Conservation (phyloP, 2,888 invertebrate genomes). For the Arctia plantaginis region DNA sequence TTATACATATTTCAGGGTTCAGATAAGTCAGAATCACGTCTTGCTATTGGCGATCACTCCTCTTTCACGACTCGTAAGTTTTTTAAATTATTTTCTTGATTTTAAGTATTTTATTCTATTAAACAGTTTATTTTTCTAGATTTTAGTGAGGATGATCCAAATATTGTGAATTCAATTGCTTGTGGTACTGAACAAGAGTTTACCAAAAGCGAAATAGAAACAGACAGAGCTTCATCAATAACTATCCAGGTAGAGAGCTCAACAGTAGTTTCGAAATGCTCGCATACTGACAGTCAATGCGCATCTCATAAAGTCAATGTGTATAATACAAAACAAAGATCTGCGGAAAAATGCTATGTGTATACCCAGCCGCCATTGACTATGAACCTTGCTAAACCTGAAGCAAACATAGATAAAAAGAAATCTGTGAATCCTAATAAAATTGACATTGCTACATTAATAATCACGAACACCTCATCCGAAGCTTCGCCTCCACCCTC, state of each 20-base stretch:
- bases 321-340: slow-evolving; percentile 59
- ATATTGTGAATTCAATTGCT: slow-evolving; percentile 55
- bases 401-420: slow-evolving; percentile 58
- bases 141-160: slow-evolving; percentile 63
- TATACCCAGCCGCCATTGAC: slow-evolving; percentile 67
- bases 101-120: neutral
- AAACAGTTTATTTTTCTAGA: slow-evolving; percentile 54
- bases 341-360: slow-evolving; percentile 72
- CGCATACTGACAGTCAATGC: slow-evolving; percentile 47
- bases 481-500: slow-evolving; percentile 57
- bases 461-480: slow-evolving; percentile 66
- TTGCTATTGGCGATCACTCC: slow-evolving; percentile 78
- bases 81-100: neutral
- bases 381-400: slow-evolving; percentile 69
- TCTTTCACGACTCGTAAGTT: slow-evolving; percentile 73
- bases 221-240: slow-evolving; percentile 56
- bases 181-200: slow-evolving; percentile 53
- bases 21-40: slow-evolving; percentile 69
- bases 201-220: slow-evolving; percentile 53
- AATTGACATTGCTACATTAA: slow-evolving; percentile 69
- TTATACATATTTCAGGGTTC: slow-evolving; percentile 64
- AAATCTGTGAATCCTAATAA: slow-evolving; percentile 54
- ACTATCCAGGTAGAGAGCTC: slow-evolving; percentile 60
- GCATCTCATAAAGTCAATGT: slow-evolving; percentile 48
- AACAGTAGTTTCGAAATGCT: slow-evolving; percentile 59